These are phyloP conservation scores for Salvator merianae DNA, from an alignment of 2,113 vertebrate genomes.

Conservation along the genomic window DNA sequence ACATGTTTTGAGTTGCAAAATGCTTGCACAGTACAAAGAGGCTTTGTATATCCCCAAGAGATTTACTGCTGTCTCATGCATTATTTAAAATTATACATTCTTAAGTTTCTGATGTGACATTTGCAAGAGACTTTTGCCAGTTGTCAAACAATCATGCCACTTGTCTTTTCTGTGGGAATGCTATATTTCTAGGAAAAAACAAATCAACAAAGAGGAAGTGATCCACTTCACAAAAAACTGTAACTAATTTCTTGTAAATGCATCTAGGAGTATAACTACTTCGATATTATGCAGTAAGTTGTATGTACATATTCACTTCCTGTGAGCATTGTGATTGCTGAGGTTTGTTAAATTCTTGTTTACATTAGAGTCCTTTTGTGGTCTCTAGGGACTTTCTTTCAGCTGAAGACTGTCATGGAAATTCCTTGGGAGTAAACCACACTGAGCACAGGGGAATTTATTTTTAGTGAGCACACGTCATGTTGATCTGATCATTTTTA, in stretches of 20 bases:
- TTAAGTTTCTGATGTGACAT: slow-evolving; percentile 56
- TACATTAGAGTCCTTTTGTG: background rate
- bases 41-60: slow-evolving; percentile 58
- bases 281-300: slow-evolving; percentile 12
- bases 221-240: slow-evolving; percentile 19
- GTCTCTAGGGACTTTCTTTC: background rate
- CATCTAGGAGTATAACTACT: slow-evolving; percentile 13
- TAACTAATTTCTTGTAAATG: background rate
- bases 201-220: background rate
- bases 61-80: slow-evolving; percentile 69
- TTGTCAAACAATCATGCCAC: slow-evolving; percentile 34
- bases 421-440: background rate
- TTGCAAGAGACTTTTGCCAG: slow-evolving; percentile 59
- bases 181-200: slow-evolving; percentile 39
- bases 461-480: too few relatives aligned
- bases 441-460: too few relatives aligned
- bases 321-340: background rate
- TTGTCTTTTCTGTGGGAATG: slow-evolving; percentile 45
- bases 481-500: background rate
- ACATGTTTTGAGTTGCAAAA: slow-evolving; percentile 37
- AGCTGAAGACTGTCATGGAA: background rate
- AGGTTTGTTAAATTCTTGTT: background rate
- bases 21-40: slow-evolving; percentile 45
- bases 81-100: slow-evolving; percentile 64
- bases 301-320: background rate